Conservation (phyloP, 2,888 invertebrate species). For the Crepidodera aurea region DNA sequence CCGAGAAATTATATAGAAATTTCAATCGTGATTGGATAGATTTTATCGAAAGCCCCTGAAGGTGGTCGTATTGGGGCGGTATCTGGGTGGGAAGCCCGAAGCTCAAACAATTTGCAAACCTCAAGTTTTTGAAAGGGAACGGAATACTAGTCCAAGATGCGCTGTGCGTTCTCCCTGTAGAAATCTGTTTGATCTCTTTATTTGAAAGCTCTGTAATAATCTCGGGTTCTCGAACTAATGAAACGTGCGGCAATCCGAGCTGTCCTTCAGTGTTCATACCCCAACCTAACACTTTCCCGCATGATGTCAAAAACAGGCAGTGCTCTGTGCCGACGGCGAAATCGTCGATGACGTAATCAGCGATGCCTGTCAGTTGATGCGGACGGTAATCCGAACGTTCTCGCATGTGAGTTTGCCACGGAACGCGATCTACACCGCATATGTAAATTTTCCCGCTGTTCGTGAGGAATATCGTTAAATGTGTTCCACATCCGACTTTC, state of each 20-base stretch:
- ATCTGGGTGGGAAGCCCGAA: conserved; percentile 65
- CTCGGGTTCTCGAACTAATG: conserved; percentile 67
- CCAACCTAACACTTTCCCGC: conserved; percentile 69
- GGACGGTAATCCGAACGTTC: conserved; percentile 64
- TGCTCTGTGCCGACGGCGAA: conserved; percentile 71
- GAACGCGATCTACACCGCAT: conserved; percentile 69
- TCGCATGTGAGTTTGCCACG: conserved; percentile 65
- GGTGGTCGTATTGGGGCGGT: conserved; percentile 66
- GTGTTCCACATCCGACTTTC: conserved; percentile 70
- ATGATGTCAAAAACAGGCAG: conserved; percentile 65
- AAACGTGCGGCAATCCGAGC: conserved; percentile 67
- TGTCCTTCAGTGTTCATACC: conserved; percentile 72
- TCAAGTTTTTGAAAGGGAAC: conserved; percentile 59
- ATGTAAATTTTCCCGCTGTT: conserved; percentile 67
- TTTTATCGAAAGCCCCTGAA: conserved; percentile 63
- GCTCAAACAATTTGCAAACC: conserved; percentile 54
- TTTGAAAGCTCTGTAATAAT: conserved; percentile 64
- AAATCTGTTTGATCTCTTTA: conserved; percentile 67
- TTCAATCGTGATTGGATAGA: conserved; percentile 66
- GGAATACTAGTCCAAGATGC: conserved; percentile 70
- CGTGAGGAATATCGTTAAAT: conserved; percentile 70
- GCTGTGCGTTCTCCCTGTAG: conserved; percentile 70
- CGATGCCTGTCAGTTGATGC: conserved; percentile 63
- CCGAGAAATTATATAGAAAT: conserved; percentile 69
- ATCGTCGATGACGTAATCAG: conserved; percentile 65